Evolutionary conservation across 2,797 vertebrate species (phyloP), one percentile per base, ranked within the genome.

Genomic region (Macrochelys suwanniensis): DNA sequence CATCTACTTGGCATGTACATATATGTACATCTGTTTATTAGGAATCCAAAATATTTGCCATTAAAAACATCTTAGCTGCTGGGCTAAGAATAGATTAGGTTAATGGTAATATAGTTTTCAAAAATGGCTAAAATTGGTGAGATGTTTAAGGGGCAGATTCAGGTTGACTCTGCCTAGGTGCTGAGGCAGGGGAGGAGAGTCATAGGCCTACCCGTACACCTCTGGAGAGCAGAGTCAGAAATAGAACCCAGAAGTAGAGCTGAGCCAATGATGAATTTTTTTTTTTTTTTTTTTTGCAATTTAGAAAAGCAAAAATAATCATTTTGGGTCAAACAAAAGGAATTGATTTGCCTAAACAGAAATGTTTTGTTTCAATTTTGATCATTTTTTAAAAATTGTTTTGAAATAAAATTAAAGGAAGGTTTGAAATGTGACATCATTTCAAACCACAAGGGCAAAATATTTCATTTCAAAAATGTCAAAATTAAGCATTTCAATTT

Each of bases 1-100:
- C 28, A 90, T 53, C 76, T 89, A 25, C 26, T 81, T 96, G 88
- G 92, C 23, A 31, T 77, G 7, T 42, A 37, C 12, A 59, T 50
- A 45, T 11, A 21, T 59, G 6, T 11, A 84, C 54, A 76, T 21
- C 13, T 89, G 57, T 50, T 88, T 26, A 6, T 33, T 71, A 82
- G 65, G 28, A 93, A 83, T 88, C 50, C 71, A 83, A 86, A 94
- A 88, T 85, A 81, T 45, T 83, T 90, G 31, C 25, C 47, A 89
- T 95, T 96, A 88, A 95, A 79, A 82, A 50, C 33, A 6, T 80
- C 31, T 53, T 76, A 76, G 42, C 42, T 7, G 7, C 13, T 47
- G 42, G 42, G 25, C 25, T 28, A 47, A 76, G 71, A 76, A 47
- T 13, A 76, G 25, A 45, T 45, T 26, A 76, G 71, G 71, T 45